phyloP scores from a whole-genome alignment of 2,797 vertebrate species.

The Anomalospiza imberbis region DNA sequence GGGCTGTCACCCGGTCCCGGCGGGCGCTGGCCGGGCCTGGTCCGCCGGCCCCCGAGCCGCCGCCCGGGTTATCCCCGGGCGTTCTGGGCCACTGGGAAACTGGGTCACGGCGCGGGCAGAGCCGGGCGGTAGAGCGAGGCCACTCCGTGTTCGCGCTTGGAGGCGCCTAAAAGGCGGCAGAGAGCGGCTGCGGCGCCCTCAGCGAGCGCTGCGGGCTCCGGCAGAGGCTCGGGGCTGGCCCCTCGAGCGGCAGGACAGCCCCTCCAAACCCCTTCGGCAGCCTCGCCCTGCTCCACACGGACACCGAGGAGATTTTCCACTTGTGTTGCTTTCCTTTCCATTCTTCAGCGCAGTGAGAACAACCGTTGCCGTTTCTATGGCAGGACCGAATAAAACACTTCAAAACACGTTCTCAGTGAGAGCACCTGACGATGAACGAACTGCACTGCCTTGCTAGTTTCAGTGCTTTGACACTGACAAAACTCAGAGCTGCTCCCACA shows the following conservation, averaged over 20 bases:
- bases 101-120: background rate
- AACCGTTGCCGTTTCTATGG: rapidly evolving
- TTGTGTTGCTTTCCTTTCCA: background rate
- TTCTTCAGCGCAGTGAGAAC: background rate
- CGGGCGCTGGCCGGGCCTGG: background rate
- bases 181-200: background rate
- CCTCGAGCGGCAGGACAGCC: background rate
- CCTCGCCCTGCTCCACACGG: rapidly evolving
- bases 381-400: background rate
- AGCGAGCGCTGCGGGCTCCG: rapidly evolving
- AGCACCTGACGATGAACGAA: background rate
- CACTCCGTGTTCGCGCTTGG: background rate
- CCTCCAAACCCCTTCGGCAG: rapidly evolving
- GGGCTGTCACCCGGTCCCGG: background rate
- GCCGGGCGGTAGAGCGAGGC: rapidly evolving
- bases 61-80: background rate
- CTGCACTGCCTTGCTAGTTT: background rate
- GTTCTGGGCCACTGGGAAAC: background rate
- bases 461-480: background rate
- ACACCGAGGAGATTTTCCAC: rapidly evolving
- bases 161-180: background rate
- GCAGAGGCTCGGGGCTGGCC: background rate
- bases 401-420: background rate
- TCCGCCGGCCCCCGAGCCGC: background rate
- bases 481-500: background rate